Conservation (phyloP, 2,888 invertebrate genomes). For the Hypselothyrea guttata region DNA sequence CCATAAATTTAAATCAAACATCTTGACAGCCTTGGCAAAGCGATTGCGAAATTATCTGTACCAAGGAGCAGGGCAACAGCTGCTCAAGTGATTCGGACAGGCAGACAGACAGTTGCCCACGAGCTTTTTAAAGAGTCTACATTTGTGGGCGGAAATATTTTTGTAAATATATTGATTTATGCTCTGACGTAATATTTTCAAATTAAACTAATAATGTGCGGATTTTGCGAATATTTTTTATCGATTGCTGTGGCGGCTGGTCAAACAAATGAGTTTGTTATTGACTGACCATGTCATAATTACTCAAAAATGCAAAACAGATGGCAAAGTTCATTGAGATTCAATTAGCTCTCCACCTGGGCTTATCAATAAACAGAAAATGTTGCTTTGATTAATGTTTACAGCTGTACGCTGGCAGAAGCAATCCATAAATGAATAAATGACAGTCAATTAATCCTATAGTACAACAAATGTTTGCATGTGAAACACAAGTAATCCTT, state of each 20-base stretch:
- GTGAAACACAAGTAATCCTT: constrained; percentile 46
- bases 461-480: constrained; percentile 17
- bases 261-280: not conserved
- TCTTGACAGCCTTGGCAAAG: constrained; percentile 50
- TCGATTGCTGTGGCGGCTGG: not conserved
- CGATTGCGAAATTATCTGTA: constrained; percentile 63
- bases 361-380: constrained; percentile 13
- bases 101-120: constrained; percentile 2
- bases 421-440: constrained; percentile 66
- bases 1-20: constrained; percentile 71
- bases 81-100: constrained; percentile 21
- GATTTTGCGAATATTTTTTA: no score
- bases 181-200: constrained; percentile 1
- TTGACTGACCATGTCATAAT: constrained; percentile 7
- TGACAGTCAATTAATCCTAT: constrained; percentile 66
- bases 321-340: constrained; percentile 57
- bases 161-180: constrained; percentile 39
- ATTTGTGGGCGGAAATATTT: constrained; percentile 1
- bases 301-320: constrained; percentile 32
- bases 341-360: constrained; percentile 51
- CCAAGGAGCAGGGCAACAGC: constrained; percentile 31
- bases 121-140: constrained; percentile 16
- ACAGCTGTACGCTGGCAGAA: constrained; percentile 5
- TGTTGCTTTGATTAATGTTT: constrained; percentile 63
- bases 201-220: constrained; percentile 6